Base-by-base conservation (phyloP, 2,888 invertebrate genomes). In the Epinotia brunnichana region DNA sequence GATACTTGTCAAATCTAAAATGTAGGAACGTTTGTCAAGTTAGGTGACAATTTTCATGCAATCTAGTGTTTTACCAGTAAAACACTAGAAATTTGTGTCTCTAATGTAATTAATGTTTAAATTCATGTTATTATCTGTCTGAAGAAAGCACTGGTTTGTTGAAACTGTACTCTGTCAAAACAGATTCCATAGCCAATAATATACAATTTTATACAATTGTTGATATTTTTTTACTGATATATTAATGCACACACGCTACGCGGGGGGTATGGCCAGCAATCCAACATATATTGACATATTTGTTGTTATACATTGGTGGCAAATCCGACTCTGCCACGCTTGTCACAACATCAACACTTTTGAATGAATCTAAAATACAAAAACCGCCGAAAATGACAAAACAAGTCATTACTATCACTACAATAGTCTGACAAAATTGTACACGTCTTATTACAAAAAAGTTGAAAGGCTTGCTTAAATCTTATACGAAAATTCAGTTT, bases 201-300 rank as follows among this genome's bases (percentile, higher is more conserved):
- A 90, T 92, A 90, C 87, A 87, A 86, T 87, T 79, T 76, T 87
- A 90, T 88, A 89, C 91, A 92, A 85, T 84, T 81, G 89, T 90
- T 90, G 86, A 89, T 89, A 90, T 90, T 87, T 88, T n/a, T 88
- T 88, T 86, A 82, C 80, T 81, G 82, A 83, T 80, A 76, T 78
- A 85, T 78, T 77, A 78, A 79, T 76, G 84, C 87, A 87, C 85
- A 79, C 83, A 76, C 83, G 82, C 74, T 77, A 76, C 78, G 84
- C 84, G 87, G 83, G 85, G 79, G 78, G 81, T 75, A 74, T 0
- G 24, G 77, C n/a, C 61, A 21, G 66, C 57, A 11, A 53, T 35
- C 5, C 7, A 44, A 48, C n/a, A 19, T 35, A 21, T 79, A 77
- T 75, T 75, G 75, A 67, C 69, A 69, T 54, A 73, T 57, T 76